Evolutionary conservation across 2,113 vertebrate species (phyloP), one percentile per base, ranked within the genome.

Genomic region (Rhinolophus sinicus): DNA sequence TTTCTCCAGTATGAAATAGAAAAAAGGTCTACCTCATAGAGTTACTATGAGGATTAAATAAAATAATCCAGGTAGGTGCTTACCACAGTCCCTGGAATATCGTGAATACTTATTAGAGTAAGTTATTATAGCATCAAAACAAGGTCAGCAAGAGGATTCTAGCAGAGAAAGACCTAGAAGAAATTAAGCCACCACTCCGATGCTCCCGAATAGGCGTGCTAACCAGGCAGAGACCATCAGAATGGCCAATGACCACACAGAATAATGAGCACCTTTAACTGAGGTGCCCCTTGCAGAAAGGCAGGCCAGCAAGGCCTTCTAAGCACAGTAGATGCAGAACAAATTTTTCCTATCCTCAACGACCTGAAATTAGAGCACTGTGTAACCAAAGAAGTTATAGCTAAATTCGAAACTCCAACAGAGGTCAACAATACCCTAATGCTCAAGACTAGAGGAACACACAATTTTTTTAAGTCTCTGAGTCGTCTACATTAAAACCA

Each of bases 331-430:
- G 44, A 94, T 10, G 11, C 67, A 76, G 62, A 35, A 83, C 65
- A 90, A 52, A 85, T n/a, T 58, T 44, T 76, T 82, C 92, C 89
- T 73, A 38, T 50, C 95, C 62, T 91, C 83, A 13, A 15, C 21
- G 10, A 76, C 92, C 96, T 84, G 75, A 89, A 96, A 90, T 72
- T 56, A 50, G 50, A 95, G 89, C 40, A 21, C 60, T 38, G 28
- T 40, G 65, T 86, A 93, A 95, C 96, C 86, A 24, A 65, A 96
- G 94, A 93, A 50, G 40, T 28, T 18, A 81, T 2, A n/a, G 96
- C 64, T 70, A 81, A 72, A 80, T 28, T 2, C 75, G 89, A 96
- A 88, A 96, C 82, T 56, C 88, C 78, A 76, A 21, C 30, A 15
- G n/a, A 86, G 70, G 77, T 44, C 80, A 92, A 62, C 16, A 56